Conservation (phyloP, 2,888 invertebrate species). For the Cryptocephalus primarius region DNA sequence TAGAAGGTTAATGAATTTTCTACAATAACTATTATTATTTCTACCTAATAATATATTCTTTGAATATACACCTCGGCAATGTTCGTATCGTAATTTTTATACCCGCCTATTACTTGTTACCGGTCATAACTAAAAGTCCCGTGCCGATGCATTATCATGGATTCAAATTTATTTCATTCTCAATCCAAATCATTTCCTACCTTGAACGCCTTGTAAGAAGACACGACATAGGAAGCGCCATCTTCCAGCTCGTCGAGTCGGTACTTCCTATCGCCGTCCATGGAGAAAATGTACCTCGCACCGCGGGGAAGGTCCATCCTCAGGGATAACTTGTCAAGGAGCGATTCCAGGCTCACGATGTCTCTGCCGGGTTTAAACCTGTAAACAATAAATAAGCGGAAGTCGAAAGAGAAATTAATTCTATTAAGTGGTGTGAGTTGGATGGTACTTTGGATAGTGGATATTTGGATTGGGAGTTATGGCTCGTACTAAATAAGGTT, state of each 20-base stretch:
- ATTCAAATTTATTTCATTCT: not conserved
- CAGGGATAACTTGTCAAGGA: conserved; percentile 77
- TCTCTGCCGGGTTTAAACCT: conserved; percentile 82
- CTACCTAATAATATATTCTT: too few relatives aligned
- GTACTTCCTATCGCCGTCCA: conserved; percentile 81
- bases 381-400: conserved; percentile 2
- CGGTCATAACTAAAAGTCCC: too few relatives aligned
- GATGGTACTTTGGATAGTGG: too few relatives aligned
- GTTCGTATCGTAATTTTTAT: too few relatives aligned
- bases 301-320: conserved; percentile 81
- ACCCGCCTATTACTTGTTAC: too few relatives aligned
- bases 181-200: conserved; percentile 42
- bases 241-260: conserved; percentile 78
- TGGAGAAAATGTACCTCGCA: conserved; percentile 82
- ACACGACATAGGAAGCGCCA: conserved; percentile 87
- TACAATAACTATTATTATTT: too few relatives aligned
- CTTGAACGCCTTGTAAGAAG: conserved; percentile 85
- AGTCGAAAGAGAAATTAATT: not conserved
- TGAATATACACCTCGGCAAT: too few relatives aligned
- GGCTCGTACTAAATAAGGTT: too few relatives aligned
- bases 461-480: too few relatives aligned
- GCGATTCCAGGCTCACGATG: conserved; percentile 72
- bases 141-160: not conserved
- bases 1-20: too few relatives aligned
- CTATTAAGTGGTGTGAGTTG: not conserved